phyloP scores from a whole-genome alignment of 2,888 invertebrate genomes.

The Lissonota sp. region DNA sequence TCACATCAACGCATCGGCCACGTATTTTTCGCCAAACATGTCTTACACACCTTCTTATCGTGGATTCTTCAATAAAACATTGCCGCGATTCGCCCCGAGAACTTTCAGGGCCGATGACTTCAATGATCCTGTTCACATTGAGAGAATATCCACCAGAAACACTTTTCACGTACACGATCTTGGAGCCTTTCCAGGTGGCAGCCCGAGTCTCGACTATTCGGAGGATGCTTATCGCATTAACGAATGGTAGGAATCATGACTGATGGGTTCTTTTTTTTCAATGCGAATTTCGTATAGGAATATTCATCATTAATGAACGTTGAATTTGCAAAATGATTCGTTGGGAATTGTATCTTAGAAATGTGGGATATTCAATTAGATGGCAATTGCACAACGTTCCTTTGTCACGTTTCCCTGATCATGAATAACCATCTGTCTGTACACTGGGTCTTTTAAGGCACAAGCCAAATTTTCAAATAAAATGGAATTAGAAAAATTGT shows the following conservation, averaged over 20 bases:
- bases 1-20: constrained; percentile 95
- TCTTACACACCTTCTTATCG: constrained; percentile 97
- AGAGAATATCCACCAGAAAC: constrained; percentile 97
- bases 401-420: too few relatives aligned
- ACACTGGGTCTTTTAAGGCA: too few relatives aligned
- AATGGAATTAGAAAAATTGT: too few relatives aligned
- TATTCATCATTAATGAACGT: too few relatives aligned
- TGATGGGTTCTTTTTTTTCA: too few relatives aligned
- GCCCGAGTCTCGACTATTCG: constrained; percentile 94
- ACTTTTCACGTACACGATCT: constrained; percentile 95
- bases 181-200: constrained; percentile 92
- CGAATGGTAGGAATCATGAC: constrained; percentile 91
- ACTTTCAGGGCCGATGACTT: constrained; percentile 96
- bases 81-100: constrained; percentile 96
- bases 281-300: too few relatives aligned
- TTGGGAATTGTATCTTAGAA: too few relatives aligned
- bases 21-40: constrained; percentile 97
- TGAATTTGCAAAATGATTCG: too few relatives aligned
- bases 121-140: constrained; percentile 97
- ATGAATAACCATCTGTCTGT: too few relatives aligned
- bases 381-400: too few relatives aligned
- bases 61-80: constrained; percentile 98
- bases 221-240: constrained; percentile 95
- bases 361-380: too few relatives aligned
- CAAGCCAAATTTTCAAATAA: too few relatives aligned